A percentile compares a stretch with the other conserved stretches of the same genome.
These are phyloP conservation scores for Rhagologus leucostigma DNA, from an alignment of 2,113 vertebrate species.

Conservation along the genomic window DNA sequence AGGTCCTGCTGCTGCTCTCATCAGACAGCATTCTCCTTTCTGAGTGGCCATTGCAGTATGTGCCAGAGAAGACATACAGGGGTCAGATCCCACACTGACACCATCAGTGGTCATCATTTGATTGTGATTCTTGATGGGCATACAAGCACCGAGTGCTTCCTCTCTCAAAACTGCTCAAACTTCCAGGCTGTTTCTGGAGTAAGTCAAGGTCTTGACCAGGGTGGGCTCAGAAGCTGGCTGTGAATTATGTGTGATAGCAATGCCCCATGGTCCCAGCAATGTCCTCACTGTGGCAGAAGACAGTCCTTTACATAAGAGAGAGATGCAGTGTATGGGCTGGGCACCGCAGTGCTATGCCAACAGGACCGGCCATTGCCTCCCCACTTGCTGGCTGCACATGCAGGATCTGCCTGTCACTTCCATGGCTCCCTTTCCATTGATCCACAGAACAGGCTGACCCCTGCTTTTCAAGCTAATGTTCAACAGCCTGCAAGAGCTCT, in stretches of 20 bases:
- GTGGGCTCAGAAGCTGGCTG: not conserved
- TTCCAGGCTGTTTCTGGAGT: not conserved
- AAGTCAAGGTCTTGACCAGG: not conserved
- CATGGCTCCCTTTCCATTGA: not conserved
- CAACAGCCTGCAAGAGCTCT: not conserved
- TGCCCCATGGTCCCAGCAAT: not conserved
- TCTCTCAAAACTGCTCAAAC: not conserved
- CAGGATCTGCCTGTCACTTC: not conserved
- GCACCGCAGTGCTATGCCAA: accelerated
- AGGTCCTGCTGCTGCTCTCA: not conserved
- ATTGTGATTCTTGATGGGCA: not conserved
- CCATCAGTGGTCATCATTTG: not conserved
- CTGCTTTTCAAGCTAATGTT: not conserved
- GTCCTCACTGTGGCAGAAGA: not conserved
- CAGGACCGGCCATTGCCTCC: not conserved
- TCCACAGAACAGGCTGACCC: not conserved
- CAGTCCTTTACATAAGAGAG: not conserved
- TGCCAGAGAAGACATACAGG: not conserved
- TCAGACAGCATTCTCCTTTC: not conserved
- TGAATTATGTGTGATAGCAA: not conserved
- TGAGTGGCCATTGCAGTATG: not conserved
- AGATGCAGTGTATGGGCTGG: not conserved
- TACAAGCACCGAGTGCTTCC: not conserved
- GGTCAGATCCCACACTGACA: not conserved
- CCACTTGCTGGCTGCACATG: not conserved